phyloP scores from a whole-genome alignment of 2,113 vertebrate genomes.

The Tichodroma muraria region DNA sequence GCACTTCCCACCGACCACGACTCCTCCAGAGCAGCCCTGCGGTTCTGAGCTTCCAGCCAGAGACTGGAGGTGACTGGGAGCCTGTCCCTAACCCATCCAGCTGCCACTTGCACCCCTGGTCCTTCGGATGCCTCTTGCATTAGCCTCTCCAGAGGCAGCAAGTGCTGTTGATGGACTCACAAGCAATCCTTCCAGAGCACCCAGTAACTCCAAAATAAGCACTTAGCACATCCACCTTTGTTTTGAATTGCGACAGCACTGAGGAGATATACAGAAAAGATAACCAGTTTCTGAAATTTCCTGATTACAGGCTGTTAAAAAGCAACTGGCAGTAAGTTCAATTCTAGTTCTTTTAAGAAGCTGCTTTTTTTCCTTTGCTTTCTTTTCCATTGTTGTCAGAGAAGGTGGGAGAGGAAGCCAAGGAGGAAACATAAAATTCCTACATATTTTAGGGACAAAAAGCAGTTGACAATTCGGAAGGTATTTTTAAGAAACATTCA shows the following conservation, averaged over 20 bases:
- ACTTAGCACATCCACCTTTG: background rate
- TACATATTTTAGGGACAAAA: background rate
- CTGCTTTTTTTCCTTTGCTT: background rate
- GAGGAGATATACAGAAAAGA: background rate
- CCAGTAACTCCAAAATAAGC: background rate
- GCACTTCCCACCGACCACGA: background rate
- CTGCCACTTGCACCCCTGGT: background rate
- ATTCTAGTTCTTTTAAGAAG: background rate
- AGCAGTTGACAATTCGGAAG: background rate
- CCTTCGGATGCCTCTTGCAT: background rate
- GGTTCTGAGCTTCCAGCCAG: background rate
- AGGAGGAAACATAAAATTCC: background rate
- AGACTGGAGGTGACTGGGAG: background rate
- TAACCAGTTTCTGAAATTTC: background rate
- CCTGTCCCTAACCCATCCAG: background rate
- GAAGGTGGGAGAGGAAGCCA: background rate
- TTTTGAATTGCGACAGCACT: rapidly evolving
- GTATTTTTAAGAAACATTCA: background rate
- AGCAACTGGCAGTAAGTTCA: background rate
- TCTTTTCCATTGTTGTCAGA: background rate
- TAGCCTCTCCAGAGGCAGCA: background rate
- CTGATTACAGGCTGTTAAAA: background rate
- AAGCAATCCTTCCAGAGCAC: background rate
- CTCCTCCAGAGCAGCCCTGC: background rate
- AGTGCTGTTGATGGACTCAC: background rate